Conservation (phyloP, 2,113 vertebrate genomes). For the Quiscalus mexicanus region DNA sequence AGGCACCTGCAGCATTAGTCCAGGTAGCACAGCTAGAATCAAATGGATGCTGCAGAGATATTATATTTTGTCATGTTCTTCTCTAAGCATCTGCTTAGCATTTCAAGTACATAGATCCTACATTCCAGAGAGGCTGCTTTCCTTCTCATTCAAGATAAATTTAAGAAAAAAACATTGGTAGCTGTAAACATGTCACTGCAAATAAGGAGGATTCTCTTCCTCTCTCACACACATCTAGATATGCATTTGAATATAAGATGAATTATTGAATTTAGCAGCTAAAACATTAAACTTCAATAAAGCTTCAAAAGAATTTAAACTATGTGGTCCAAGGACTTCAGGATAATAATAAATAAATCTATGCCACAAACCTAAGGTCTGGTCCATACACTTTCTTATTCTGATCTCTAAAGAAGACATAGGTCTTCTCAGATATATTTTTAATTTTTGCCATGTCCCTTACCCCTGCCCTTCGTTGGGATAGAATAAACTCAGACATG, state of each 20-base stretch:
- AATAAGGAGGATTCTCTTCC: background rate
- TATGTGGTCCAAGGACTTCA: background rate
- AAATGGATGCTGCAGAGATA: background rate
- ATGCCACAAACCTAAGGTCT: background rate
- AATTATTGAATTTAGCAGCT: background rate
- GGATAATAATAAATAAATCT: background rate
- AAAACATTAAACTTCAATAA: background rate
- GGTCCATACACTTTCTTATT: background rate
- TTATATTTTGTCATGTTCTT: background rate
- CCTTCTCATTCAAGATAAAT: background rate
- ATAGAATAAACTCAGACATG: background rate
- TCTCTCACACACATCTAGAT: background rate
- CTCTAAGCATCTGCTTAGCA: background rate
- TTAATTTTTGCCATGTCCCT: background rate
- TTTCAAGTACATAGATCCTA: background rate
- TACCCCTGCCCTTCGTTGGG: background rate
- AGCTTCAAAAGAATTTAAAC: background rate
- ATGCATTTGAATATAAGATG: background rate
- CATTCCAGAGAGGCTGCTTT: background rate
- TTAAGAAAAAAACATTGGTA: rapidly evolving
- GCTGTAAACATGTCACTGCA: background rate
- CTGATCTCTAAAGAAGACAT: background rate
- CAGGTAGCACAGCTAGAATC: background rate
- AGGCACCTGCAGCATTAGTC: background rate
- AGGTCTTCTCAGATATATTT: background rate